phyloP scores from a whole-genome alignment of 1,140 invertebrate species.

The Lasioglossum baleicum region DNA sequence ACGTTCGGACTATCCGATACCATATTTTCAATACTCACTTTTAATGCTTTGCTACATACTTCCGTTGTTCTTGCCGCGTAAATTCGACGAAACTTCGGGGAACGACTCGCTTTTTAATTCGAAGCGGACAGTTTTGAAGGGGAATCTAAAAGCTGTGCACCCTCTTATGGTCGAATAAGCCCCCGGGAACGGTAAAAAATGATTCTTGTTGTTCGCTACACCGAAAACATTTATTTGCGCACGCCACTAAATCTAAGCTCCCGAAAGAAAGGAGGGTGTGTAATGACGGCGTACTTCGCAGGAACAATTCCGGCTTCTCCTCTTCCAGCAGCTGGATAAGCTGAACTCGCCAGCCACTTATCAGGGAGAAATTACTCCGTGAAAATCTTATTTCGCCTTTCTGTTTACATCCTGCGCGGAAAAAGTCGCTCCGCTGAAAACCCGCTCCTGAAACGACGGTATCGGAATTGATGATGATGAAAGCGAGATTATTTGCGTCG shows the following conservation, averaged over 20 bases:
- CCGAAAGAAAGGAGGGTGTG: constrained; percentile 31
- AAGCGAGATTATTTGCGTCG: no score
- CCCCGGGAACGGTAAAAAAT: constrained; percentile 58
- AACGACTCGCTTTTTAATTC: neutral
- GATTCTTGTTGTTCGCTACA: constrained; percentile 64
- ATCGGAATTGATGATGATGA: no score
- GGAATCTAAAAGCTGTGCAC: constrained; percentile 19
- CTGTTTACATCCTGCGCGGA: constrained; percentile 16
- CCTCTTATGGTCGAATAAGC: constrained; percentile 39
- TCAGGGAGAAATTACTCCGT: constrained; percentile 56
- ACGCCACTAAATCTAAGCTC: constrained; percentile 61
- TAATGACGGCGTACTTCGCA: constrained; percentile 52
- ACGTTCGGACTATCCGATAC: no score
- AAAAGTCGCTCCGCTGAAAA: neutral
- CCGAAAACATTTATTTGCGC: constrained; percentile 60
- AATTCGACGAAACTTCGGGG: neutral
- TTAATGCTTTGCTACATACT: constrained; percentile 4
- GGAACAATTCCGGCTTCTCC: constrained; percentile 57
- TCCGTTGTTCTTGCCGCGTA: neutral
- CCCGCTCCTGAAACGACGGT: no score
- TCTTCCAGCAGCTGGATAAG: constrained; percentile 52
- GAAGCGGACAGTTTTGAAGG: constrained; percentile 10
- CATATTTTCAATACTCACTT: constrained; percentile 11
- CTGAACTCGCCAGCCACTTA: constrained; percentile 54
- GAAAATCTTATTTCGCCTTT: constrained; percentile 43